Evolutionary conservation across 1,140 invertebrate genomes (phyloP).

Genomic region (Drosophila novamexicana): DNA sequence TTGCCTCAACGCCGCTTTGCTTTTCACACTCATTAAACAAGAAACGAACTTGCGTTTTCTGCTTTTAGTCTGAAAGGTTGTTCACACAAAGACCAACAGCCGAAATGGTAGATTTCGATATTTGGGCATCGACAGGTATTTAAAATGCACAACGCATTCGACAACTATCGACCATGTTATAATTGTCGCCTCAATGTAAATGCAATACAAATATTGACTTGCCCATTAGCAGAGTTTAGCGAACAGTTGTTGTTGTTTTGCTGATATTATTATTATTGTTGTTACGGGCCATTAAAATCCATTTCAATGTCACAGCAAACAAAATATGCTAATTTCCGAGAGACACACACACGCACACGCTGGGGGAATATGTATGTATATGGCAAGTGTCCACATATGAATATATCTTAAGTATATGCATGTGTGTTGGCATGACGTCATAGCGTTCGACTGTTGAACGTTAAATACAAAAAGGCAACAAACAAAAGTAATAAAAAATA

Average conservation of each 20-base stretch:
- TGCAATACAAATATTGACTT: constrained; percentile 63
- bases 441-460: constrained; percentile 49
- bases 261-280: constrained; percentile 45
- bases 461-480: constrained; percentile 41
- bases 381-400: constrained; percentile 26
- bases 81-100: constrained; percentile 31
- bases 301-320: constrained; percentile 74
- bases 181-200: constrained; percentile 55
- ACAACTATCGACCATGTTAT: constrained; percentile 51
- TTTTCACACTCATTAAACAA: constrained; percentile 72
- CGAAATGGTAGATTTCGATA: background rate
- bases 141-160: constrained; percentile 48
- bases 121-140: constrained; percentile 6
- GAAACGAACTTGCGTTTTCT: constrained; percentile 61
- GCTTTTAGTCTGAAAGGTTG: constrained; percentile 59
- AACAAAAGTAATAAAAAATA: constrained; percentile 7
- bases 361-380: constrained; percentile 14
- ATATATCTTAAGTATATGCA: background rate
- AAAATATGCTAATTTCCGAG: constrained; percentile 77
- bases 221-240: constrained; percentile 55
- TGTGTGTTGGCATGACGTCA: constrained; percentile 64
- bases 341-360: constrained; percentile 37
- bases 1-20: constrained; percentile 22
- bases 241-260: constrained; percentile 43
- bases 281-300: constrained; percentile 76